Conservation (phyloP, 2,797 vertebrate species). For the Aphelocoma californica region DNA sequence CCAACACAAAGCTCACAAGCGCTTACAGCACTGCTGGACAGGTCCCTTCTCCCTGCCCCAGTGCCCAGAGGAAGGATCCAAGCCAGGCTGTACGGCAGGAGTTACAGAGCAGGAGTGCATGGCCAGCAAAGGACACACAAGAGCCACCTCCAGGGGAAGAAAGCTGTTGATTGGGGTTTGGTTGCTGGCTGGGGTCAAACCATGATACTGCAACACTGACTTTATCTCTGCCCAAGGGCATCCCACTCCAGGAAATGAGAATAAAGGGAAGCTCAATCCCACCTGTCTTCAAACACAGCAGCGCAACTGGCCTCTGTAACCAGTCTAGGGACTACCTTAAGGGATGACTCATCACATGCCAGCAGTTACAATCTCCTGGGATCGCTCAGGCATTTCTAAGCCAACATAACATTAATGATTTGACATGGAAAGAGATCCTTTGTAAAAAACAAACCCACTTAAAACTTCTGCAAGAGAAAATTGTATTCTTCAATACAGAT, state of each 20-base stretch:
- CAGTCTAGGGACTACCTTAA: not conserved
- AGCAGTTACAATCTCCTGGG: not conserved
- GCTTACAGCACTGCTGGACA: fast-evolving
- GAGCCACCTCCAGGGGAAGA: not conserved
- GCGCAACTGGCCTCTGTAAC: not conserved
- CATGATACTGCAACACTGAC: not conserved
- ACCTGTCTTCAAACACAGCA: fast-evolving
- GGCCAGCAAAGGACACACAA: not conserved
- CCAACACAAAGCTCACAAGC: fast-evolving
- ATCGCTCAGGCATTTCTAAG: not conserved
- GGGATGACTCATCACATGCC: not conserved
- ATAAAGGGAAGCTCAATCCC: not conserved
- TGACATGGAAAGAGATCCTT: not conserved
- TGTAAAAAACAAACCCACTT: not conserved
- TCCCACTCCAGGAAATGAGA: not conserved
- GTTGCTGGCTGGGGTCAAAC: not conserved
- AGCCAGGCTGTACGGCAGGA: fast-evolving
- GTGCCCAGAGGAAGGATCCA: not conserved
- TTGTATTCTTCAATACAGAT: not conserved
- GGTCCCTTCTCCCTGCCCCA: not conserved
- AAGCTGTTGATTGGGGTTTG: not conserved
- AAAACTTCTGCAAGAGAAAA: not conserved
- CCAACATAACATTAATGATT: not conserved
- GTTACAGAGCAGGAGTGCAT: not conserved
- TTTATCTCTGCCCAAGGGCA: not conserved